Conservation (phyloP, 2,113 vertebrate genomes). For the Dicerorhinus sumatrensis region DNA sequence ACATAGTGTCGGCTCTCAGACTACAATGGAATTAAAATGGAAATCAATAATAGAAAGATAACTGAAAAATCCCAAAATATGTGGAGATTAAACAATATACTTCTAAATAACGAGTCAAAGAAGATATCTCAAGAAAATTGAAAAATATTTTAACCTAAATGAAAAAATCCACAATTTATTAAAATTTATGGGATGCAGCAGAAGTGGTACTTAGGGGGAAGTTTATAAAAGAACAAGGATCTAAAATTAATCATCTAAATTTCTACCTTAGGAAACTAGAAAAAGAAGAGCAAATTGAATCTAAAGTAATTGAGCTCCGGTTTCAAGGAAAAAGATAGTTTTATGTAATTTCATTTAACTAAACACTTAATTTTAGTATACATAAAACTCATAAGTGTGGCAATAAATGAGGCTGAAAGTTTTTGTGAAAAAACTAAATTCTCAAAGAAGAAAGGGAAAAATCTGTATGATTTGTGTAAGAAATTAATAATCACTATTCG, state of each 20-base stretch:
- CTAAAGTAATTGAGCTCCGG: not conserved
- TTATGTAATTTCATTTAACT: not conserved
- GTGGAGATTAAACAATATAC: not conserved
- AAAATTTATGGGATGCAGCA: not conserved
- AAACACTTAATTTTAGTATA: not conserved
- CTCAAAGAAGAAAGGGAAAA: not conserved
- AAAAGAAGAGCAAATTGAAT: not conserved
- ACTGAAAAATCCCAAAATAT: not conserved
- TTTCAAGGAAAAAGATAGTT: not conserved
- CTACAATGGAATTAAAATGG: not conserved
- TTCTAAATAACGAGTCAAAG: not conserved
- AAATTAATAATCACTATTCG: not conserved
- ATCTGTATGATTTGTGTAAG: not conserved
- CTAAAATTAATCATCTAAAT: not conserved
- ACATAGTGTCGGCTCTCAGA: not conserved
- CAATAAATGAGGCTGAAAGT: not conserved
- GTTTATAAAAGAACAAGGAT: not conserved
- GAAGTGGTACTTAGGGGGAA: not conserved
- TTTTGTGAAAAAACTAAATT: not conserved
- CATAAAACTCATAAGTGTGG: not conserved
- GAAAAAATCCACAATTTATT: not conserved
- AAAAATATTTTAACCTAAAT: not conserved
- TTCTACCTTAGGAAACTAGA: not conserved
- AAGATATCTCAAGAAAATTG: not conserved
- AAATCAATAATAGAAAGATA: not conserved